Percentiles rank a stretch among this genome's conserved stretches.
phyloP scores from a whole-genome alignment of 2,797 vertebrate species.

The Cottoperca gobio region DNA sequence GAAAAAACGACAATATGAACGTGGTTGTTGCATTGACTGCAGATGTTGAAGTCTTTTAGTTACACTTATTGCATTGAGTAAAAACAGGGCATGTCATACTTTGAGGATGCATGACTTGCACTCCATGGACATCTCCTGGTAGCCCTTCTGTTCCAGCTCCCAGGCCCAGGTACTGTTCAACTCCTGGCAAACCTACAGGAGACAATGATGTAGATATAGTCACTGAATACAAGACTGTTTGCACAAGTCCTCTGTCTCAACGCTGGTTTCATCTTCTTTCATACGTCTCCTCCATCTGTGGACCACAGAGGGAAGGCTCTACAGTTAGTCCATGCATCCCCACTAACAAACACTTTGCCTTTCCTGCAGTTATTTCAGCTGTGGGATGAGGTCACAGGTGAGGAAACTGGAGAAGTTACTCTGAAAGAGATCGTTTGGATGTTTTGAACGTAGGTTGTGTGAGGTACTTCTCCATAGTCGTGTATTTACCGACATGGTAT shows the following conservation, averaged over 20 bases:
- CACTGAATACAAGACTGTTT: background rate
- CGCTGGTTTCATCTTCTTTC: background rate
- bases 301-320: background rate
- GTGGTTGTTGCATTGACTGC: background rate
- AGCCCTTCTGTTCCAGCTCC: conserved; percentile 99
- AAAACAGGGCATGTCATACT: conserved; percentile 79
- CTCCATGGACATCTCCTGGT: conserved; percentile 95
- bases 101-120: conserved; percentile 97
- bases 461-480: no score
- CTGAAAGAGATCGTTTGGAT: no score
- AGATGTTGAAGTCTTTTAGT: background rate
- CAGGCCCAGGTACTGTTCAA: conserved; percentile 98
- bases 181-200: conserved; percentile 93
- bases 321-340: background rate
- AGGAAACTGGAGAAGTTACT: background rate
- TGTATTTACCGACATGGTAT: no score
- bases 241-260: background rate
- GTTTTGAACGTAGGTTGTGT: no score
- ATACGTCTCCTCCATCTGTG: background rate
- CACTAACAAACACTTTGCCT: no score
- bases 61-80: background rate
- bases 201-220: conserved; percentile 16
- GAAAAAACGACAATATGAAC: background rate
- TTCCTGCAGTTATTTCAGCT: no score
- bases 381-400: background rate